Evolutionary conservation across 1,140 invertebrate species (phyloP).

Genomic region (Camponotus floridanus): DNA sequence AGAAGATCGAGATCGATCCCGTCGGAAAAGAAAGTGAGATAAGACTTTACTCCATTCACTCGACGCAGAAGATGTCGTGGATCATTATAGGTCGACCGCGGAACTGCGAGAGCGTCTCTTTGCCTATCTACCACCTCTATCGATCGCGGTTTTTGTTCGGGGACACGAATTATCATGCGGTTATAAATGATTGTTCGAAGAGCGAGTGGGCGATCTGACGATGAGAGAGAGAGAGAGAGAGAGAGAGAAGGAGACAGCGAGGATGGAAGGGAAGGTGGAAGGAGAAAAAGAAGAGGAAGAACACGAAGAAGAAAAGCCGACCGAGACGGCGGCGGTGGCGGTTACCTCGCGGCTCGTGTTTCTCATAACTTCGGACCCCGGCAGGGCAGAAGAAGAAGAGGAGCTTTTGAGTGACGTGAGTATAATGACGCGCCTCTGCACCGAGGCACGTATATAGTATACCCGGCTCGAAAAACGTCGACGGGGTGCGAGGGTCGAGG

Average conservation of each 20-base stretch:
- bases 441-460: conserved; percentile 56
- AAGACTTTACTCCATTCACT: conserved; percentile 45
- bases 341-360: conserved; percentile 79
- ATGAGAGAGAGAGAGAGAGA: conserved; percentile 1
- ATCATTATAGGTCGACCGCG: conserved; percentile 56
- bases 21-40: conserved; percentile 72
- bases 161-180: conserved; percentile 74
- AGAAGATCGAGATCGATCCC: conserved; percentile 70
- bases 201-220: conserved; percentile 54
- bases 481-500: not conserved
- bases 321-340: conserved; percentile 71
- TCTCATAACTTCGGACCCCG: conserved; percentile 78
- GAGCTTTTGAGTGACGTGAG: conserved; percentile 82
- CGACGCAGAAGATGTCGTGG: not conserved
- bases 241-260: conserved; percentile 8
- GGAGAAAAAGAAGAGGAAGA: not conserved
- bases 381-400: conserved; percentile 72
- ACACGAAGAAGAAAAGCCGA: conserved; percentile 24
- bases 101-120: conserved; percentile 63
- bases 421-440: conserved; percentile 81
- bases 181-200: conserved; percentile 82
- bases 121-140: conserved; percentile 63
- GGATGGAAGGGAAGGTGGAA: not conserved
- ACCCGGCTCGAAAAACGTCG: conserved; percentile 54
- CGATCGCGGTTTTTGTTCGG: conserved; percentile 71